Conservation (phyloP, 2,113 vertebrate genomes). For the Oreochromis niloticus region DNA sequence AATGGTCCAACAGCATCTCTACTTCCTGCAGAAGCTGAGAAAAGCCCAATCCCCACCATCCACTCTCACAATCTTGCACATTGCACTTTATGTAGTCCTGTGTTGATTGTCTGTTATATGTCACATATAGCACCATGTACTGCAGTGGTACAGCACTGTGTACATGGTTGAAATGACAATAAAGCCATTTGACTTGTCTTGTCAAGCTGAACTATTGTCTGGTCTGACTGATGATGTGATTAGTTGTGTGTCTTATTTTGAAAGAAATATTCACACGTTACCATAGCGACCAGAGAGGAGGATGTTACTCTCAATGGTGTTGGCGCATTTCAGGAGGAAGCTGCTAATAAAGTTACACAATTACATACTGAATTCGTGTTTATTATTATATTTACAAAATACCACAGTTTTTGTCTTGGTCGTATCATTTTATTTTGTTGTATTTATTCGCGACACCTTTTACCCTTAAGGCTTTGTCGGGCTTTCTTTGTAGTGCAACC, state of each 20-base stretch:
- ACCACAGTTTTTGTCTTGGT: neutral
- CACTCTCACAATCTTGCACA: too few relatives aligned
- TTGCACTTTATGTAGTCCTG: too few relatives aligned
- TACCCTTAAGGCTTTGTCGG: neutral
- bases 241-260: neutral
- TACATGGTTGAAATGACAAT: neutral
- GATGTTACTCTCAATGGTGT: neutral
- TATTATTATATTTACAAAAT: neutral
- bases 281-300: neutral
- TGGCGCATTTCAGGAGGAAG: neutral
- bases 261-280: neutral
- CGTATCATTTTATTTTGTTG: neutral
- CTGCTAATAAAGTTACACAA: neutral
- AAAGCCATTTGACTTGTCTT: neutral
- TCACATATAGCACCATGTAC: neutral
- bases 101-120: neutral
- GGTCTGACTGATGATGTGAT: neutral
- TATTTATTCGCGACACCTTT: neutral
- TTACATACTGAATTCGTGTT: neutral
- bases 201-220: neutral
- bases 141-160: neutral
- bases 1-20: too few relatives aligned
- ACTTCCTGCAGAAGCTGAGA: too few relatives aligned
- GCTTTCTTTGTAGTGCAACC: neutral
- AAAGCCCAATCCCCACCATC: too few relatives aligned